These are phyloP conservation scores for Microtus ochrogaster DNA, from an alignment of 2,113 vertebrate species.

Conservation along the genomic window DNA sequence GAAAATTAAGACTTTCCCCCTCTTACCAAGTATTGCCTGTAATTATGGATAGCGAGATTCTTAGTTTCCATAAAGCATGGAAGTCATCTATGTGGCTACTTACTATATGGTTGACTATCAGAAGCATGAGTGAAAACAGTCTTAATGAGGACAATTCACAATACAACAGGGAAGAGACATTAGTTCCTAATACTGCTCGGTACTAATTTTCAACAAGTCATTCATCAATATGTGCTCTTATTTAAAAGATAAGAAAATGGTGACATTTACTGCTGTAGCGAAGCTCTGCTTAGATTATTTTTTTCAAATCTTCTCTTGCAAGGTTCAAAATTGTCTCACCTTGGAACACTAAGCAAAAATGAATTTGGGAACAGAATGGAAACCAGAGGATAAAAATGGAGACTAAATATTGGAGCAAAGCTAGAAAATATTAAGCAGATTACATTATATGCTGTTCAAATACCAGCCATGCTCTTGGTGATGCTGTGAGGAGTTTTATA, in stretches of 20 bases:
- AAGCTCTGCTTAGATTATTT: neutral
- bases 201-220: slow-evolving; percentile 65
- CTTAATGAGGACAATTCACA: slow-evolving; percentile 81
- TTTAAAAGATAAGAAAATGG: slow-evolving; percentile 22
- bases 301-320: neutral
- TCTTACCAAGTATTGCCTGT: slow-evolving; percentile 81
- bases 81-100: slow-evolving; percentile 76
- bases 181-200: slow-evolving; percentile 60
- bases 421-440: neutral
- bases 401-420: neutral
- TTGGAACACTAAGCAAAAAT: neutral
- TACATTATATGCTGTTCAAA: neutral
- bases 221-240: slow-evolving; percentile 60
- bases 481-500: neutral
- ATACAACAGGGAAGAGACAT: slow-evolving; percentile 70
- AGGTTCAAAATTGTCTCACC: slow-evolving; percentile 46
- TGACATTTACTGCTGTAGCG: neutral
- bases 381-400: neutral
- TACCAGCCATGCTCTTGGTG: neutral
- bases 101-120: slow-evolving; percentile 80
- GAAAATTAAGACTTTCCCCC: slow-evolving; percentile 83
- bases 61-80: slow-evolving; percentile 80
- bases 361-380: slow-evolving; percentile 33
- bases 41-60: slow-evolving; percentile 85
- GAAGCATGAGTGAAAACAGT: slow-evolving; percentile 67